Evolutionary conservation across 2,888 invertebrate genomes (phyloP).

Genomic region (Ectemnius lituratus): DNA sequence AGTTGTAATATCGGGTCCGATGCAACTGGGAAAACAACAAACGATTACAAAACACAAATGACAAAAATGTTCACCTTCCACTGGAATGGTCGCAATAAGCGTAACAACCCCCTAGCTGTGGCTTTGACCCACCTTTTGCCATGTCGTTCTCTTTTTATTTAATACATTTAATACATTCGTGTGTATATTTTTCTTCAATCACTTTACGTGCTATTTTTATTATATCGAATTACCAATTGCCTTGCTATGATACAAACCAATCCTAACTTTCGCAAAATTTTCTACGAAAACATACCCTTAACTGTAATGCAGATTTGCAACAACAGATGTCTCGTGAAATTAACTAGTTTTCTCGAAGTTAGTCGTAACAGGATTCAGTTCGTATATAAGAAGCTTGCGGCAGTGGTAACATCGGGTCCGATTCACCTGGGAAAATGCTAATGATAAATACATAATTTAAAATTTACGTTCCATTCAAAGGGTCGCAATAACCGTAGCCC

Average conservation of each 20-base stretch:
- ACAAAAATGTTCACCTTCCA: constrained; percentile 59
- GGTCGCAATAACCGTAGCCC: constrained; percentile 58
- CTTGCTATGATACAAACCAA: too few species aligned
- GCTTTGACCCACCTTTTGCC: constrained; percentile 58
- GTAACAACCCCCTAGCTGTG: constrained; percentile 64
- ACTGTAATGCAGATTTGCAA: constrained; percentile 24
- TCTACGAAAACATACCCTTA: too few species aligned
- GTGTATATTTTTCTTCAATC: too few species aligned
- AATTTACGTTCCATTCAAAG: constrained; percentile 62
- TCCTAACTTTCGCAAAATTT: too few species aligned
- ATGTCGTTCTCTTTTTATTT: not conserved
- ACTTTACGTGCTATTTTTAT: too few species aligned
- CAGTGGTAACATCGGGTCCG: constrained; percentile 53
- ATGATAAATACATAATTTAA: constrained; percentile 54
- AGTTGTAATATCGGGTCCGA: constrained; percentile 55
- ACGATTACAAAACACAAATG: constrained; percentile 48
- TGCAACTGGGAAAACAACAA: constrained; percentile 62
- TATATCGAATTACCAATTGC: too few species aligned
- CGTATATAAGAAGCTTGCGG: constrained; percentile 51
- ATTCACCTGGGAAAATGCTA: constrained; percentile 65
- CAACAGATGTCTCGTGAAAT: constrained; percentile 47
- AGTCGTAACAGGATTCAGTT: not conserved
- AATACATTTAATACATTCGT: too few species aligned
- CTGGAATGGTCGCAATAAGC: constrained; percentile 56
- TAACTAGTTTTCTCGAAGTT: constrained; percentile 48